Evolutionary conservation across 2,797 vertebrate genomes (phyloP).

Genomic region (Fratercula arctica): DNA sequence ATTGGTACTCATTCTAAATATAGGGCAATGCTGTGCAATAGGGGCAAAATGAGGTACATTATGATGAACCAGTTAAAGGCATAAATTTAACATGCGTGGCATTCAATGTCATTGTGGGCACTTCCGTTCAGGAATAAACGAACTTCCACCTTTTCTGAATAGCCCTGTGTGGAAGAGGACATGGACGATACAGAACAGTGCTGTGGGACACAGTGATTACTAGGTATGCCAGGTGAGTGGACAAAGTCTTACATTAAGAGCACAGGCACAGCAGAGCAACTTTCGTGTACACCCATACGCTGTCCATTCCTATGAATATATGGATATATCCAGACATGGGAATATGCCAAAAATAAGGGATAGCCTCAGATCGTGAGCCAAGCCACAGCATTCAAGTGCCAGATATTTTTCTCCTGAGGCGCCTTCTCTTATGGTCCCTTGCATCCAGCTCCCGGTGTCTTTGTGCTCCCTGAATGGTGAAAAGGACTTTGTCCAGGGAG

Average conservation of each 20-base stretch:
- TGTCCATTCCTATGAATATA: background rate
- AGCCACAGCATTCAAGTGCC: background rate
- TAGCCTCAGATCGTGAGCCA: background rate
- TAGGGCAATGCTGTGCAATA: background rate
- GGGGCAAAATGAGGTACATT: background rate
- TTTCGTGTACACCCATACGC: background rate
- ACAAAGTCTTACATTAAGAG: background rate
- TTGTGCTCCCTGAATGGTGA: background rate
- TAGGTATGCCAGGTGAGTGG: background rate
- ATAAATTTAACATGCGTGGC: background rate
- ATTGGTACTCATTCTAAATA: background rate
- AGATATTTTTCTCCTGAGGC: background rate
- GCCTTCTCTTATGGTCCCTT: background rate
- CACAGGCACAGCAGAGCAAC: background rate
- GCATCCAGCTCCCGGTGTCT: background rate
- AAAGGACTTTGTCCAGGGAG: background rate
- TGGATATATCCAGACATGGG: background rate
- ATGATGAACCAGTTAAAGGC: background rate
- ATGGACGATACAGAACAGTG: background rate
- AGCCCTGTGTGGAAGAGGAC: background rate
- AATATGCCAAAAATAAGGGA: background rate
- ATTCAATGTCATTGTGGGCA: background rate
- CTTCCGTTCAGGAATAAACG: background rate
- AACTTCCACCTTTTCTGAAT: background rate
- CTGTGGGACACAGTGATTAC: background rate